phyloP scores from a whole-genome alignment of 1,140 invertebrate genomes.

The Sarcophaga peregrina region DNA sequence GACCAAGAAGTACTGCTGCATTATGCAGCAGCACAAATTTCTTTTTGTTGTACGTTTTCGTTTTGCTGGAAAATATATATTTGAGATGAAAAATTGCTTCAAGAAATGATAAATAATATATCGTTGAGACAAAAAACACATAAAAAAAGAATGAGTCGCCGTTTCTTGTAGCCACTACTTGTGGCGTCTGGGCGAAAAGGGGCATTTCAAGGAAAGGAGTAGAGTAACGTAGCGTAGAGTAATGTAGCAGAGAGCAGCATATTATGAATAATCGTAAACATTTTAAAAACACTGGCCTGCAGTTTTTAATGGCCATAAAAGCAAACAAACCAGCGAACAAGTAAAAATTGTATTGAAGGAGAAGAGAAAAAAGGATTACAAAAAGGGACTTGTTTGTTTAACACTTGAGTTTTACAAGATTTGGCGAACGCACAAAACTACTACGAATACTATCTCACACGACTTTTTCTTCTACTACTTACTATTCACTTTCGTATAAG shows the following conservation, averaged over 20 bases:
- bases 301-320: slow-evolving; percentile 2
- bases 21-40: not conserved
- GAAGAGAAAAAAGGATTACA: no score
- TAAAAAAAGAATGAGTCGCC: slow-evolving; percentile 43
- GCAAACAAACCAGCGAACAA: not conserved
- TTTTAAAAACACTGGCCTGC: slow-evolving; percentile 21
- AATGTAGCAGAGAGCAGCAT: not conserved
- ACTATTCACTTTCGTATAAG: not conserved
- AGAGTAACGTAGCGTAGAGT: not conserved
- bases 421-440: not conserved
- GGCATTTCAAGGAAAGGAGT: not conserved
- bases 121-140: slow-evolving; percentile 46
- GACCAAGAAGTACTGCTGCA: slow-evolving; percentile 1
- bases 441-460: no score
- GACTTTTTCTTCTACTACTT: not conserved
- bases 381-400: slow-evolving; percentile 49
- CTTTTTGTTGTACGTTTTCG: not conserved
- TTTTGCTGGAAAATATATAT: not conserved
- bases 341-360: not conserved
- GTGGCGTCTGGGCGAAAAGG: not conserved
- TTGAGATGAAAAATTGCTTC: slow-evolving; percentile 56
- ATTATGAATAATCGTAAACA: slow-evolving; percentile 19
- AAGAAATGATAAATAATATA: slow-evolving; percentile 60
- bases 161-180: slow-evolving; percentile 17
- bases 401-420: slow-evolving; percentile 44